Evolutionary conservation across 2,888 invertebrate genomes (phyloP), one percentile per base, ranked within the genome.

Genomic region (Aporophyla lueneburgensis): DNA sequence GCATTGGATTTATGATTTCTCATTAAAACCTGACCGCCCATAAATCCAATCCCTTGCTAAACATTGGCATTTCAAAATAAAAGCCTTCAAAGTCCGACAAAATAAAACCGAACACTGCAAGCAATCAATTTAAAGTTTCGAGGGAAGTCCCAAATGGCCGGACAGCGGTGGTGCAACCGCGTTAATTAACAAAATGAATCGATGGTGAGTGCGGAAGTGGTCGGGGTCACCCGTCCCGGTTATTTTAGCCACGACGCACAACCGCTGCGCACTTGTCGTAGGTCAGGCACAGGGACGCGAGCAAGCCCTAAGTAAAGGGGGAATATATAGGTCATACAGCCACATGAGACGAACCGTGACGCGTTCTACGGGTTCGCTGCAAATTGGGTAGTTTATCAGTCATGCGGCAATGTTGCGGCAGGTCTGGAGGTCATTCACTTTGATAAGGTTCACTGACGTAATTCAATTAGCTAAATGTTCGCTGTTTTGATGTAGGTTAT

Each of bases 301-400:
- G 94, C 91, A 94, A 95, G 91, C 94, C 94, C 96, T 96, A 95
- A 95, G 93, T 93, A 92, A 92, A 92, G 94, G 94, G 96, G 95
- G 95, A 94, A 87, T 91, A 96, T 95, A 90, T 96, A 95, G 95
- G 96, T 96, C 96, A 95, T 94, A 86, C 91, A 93, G 91, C 93
- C 91, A 91, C 91, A 92, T 91, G 91, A 90, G 89, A 86, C 90
- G 88, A 74, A 83, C 83, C 86, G 70, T 85, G 83, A 83, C 71
- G 85, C 72, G 69, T 72, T 58, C 62, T 76, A 79, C 89, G 87
- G 87, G 78, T 84, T 88, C 87, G 85, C 61, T 84, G 86, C 85
- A 84, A 88, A 88, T 89, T 91, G 80, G 87, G 87, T 74, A 84
- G 80, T 89, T 88, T 88, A 86, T 89, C 89, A 88, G 88, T 86